Evolutionary conservation across 2,888 invertebrate genomes (phyloP), one percentile per base, ranked within the genome.

Genomic region (Drosophila paranaensis): DNA sequence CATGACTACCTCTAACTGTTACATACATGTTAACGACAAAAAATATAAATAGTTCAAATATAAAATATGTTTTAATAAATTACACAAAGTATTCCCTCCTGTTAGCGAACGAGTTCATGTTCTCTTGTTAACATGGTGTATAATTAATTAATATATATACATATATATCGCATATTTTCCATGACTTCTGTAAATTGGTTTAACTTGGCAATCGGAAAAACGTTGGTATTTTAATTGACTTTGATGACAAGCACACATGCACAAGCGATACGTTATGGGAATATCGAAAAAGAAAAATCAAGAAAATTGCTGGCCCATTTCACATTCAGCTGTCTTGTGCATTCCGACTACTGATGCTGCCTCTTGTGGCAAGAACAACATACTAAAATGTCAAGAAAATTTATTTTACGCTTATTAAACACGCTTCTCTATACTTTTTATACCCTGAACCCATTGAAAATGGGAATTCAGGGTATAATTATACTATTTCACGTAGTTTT

Each of bases 181-280:
- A 14, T 16, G 42, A 40, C 39, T 27, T 25, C 3, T 43, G 11
- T 14, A 43, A 56, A 43, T 69, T 82, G 74, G 88, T 82, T 87
- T 76, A 87, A 62, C 62, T 54, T 54, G 42, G 55, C 60, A 62
- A 60, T 53, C 48, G 13, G 37, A 48, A 60, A 45, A 65, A 65
- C 56, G 61, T 54, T 53, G 76, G 67, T 60, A 71, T 78, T 73
- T 81, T 81, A 75, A 80, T 81, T 81, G 81, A 74, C 60, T 74
- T 67, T 71, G 78, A 79, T 56, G 75, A 73, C 71, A 71, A 27
- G 60, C 66, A 64, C 46, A 60, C 65, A 56, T 33, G 20, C 20
- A 20, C 16, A 9, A 73, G 43, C 45, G 39, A 39, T 46, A 54
- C 48, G 14, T 10, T 37, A 16, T 33, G 35, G 45, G 53, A 56